phyloP scores from a whole-genome alignment of 2,888 invertebrate species.

The Opisthograptis luteolata region DNA sequence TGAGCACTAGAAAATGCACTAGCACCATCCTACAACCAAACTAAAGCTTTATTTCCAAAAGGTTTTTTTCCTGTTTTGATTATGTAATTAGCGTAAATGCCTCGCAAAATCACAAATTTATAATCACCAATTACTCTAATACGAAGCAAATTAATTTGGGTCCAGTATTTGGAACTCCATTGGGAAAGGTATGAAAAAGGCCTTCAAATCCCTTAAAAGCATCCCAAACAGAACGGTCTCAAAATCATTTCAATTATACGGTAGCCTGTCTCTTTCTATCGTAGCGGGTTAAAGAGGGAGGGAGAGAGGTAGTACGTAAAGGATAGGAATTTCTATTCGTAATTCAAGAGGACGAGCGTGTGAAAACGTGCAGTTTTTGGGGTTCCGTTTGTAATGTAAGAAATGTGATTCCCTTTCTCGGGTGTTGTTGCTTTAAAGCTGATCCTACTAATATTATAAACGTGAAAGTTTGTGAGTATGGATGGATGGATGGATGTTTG shows the following conservation, averaged over 20 bases:
- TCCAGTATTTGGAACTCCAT: conserved; percentile 52
- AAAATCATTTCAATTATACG: conserved; percentile 56
- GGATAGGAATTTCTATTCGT: conserved; percentile 62
- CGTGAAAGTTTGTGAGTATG: too few species aligned
- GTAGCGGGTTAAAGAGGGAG: conserved; percentile 43
- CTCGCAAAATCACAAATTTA: conserved; percentile 32
- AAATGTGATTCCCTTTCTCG: not conserved
- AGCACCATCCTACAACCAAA: too few species aligned
- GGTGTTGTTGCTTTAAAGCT: too few species aligned
- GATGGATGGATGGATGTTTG: too few species aligned
- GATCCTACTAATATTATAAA: too few species aligned
- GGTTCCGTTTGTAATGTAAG: conserved; percentile 17
- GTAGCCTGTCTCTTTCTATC: conserved; percentile 48
- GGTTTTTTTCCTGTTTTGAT: not conserved
- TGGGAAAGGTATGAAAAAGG: conserved; percentile 49
- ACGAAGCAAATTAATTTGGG: conserved; percentile 38
- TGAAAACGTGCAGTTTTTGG: conserved; percentile 76
- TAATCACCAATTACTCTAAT: conserved; percentile 39
- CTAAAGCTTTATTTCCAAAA: too few species aligned
- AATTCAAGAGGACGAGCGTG: conserved; percentile 69
- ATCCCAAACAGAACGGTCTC: conserved; percentile 46
- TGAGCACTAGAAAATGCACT: too few species aligned
- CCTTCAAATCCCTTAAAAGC: conserved; percentile 63
- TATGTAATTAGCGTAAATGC: conserved; percentile 30
- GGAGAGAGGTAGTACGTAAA: conserved; percentile 42